Conservation (phyloP, 2,113 vertebrate genomes). For the Corythoichthys intestinalis region DNA sequence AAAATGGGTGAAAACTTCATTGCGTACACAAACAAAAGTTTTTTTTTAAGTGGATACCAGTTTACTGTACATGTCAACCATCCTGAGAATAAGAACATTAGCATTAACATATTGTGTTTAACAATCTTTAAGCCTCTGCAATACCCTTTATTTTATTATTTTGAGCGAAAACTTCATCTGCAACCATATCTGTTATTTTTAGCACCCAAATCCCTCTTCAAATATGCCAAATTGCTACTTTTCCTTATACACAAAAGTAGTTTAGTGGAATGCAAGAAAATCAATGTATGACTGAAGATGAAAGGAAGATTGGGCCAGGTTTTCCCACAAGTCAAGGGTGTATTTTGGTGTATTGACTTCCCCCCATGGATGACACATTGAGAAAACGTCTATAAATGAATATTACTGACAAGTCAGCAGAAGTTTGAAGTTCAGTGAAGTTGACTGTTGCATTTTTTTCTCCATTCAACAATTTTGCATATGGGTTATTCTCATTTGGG, state of each 20-base stretch:
- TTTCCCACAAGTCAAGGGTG: conserved; percentile 61
- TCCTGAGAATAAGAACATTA: conserved; percentile 32
- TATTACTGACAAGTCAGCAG: conserved; percentile 53
- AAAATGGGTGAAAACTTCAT: not conserved
- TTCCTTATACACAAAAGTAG: conserved; percentile 19
- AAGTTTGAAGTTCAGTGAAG: conserved; percentile 42
- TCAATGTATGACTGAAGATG: conserved; percentile 57
- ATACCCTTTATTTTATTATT: not conserved
- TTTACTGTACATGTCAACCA: conserved; percentile 7
- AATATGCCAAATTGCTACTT: conserved; percentile 30
- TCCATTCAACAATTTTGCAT: not conserved
- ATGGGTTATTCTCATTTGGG: not conserved
- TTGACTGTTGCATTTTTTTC: conserved; percentile 59
- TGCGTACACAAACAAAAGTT: conserved; percentile 6
- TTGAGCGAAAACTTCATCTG: conserved; percentile 5
- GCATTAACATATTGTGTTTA: conserved; percentile 14
- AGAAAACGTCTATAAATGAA: conserved; percentile 55
- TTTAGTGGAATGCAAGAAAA: conserved; percentile 45
- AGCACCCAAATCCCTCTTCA: not conserved
- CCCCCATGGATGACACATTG: conserved; percentile 32
- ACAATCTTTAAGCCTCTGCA: not conserved
- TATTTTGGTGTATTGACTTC: conserved; percentile 57
- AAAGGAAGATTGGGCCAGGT: conserved; percentile 47
- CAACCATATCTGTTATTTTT: conserved; percentile 9
- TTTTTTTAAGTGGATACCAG: conserved; percentile 27